These are phyloP conservation scores for Theristicus caerulescens DNA, from an alignment of 2,113 vertebrate genomes.

Conservation along the genomic window DNA sequence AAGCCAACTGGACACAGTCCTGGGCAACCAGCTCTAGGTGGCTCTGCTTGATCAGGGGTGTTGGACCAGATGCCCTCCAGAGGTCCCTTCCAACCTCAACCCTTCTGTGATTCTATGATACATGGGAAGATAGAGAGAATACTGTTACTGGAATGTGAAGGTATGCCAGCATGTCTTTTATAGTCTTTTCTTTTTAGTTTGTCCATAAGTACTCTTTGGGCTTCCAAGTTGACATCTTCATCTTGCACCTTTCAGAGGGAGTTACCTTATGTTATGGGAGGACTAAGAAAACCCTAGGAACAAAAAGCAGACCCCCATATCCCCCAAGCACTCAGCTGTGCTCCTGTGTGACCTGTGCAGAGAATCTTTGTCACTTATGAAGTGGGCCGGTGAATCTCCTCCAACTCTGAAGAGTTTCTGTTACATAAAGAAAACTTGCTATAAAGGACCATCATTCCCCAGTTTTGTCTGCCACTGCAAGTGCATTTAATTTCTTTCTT, in stretches of 20 bases:
- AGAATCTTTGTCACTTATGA: background rate
- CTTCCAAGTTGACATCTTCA: background rate
- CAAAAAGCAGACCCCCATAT: background rate
- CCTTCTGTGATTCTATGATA: background rate
- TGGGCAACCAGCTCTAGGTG: background rate
- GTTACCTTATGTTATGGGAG: background rate
- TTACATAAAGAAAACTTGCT: background rate
- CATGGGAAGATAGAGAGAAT: background rate
- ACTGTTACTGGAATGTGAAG: background rate
- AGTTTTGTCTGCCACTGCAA: background rate
- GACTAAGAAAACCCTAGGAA: background rate
- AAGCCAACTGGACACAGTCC: background rate
- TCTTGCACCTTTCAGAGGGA: background rate
- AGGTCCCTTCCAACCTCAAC: background rate
- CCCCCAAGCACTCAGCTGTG: background rate
- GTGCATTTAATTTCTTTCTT: background rate
- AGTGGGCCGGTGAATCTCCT: background rate
- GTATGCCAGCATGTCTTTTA: background rate
- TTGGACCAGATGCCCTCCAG: background rate
- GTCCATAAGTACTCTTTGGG: background rate
- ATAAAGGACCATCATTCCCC: background rate
- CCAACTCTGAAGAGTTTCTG: background rate
- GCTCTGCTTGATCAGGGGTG: background rate
- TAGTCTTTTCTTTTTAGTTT: background rate
- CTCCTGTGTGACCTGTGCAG: background rate